Conservation (phyloP, 2,797 vertebrate species). For the Melopsittacus undulatus region DNA sequence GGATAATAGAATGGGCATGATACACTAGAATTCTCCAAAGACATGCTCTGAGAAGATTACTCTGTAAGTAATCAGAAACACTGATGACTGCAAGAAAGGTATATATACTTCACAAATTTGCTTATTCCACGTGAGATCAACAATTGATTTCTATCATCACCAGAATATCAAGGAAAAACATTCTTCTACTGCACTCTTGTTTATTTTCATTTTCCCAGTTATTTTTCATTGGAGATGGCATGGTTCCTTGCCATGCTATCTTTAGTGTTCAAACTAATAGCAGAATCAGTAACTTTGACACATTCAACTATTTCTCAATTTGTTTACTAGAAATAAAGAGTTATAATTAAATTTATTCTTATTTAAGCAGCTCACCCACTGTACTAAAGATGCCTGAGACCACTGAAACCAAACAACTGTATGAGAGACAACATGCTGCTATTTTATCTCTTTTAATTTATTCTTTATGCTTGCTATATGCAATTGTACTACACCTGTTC, state of each 20-base stretch:
- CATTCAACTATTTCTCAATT: background rate
- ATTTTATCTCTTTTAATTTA: background rate
- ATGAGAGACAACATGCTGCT: background rate
- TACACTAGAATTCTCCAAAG: background rate
- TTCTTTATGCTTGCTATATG: background rate
- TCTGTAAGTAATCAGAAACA: background rate
- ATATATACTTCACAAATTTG: background rate
- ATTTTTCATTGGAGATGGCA: background rate
- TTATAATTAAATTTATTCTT: background rate
- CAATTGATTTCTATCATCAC: background rate
- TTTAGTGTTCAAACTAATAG: background rate
- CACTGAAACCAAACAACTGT: background rate
- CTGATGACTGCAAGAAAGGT: background rate
- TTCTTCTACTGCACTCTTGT: background rate
- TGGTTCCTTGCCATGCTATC: background rate
- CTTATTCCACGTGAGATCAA: background rate
- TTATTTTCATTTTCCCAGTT: background rate
- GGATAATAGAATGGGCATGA: background rate
- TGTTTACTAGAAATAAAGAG: background rate
- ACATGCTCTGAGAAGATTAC: background rate
- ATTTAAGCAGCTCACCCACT: background rate
- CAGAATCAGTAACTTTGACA: background rate
- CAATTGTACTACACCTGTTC: constrained; percentile 29
- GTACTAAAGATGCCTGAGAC: background rate
- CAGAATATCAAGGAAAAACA: background rate